A percentile compares a stretch with the other conserved stretches of the same genome.
Conservation (phyloP, 2,113 vertebrate species). For the Sebastes fasciatus region DNA sequence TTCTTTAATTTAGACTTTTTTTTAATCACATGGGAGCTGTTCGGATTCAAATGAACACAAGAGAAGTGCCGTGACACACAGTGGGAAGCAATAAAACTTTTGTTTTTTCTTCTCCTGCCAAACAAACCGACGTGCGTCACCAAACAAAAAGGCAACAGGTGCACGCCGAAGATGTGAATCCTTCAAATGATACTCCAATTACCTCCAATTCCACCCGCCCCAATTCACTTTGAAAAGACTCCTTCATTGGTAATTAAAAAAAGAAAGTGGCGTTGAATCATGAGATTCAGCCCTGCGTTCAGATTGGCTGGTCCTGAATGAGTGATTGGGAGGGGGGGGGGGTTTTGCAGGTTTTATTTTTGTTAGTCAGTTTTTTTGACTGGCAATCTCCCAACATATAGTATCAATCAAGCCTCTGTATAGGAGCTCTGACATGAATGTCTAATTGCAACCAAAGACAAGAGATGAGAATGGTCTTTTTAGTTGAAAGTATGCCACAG, state of each 20-base stretch:
- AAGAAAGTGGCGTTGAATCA: slow-evolving; percentile 56
- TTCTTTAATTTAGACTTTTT: slow-evolving; percentile 14
- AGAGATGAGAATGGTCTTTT: slow-evolving; percentile 85
- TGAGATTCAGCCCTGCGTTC: slow-evolving; percentile 48
- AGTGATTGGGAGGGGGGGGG: slow-evolving; percentile 22
- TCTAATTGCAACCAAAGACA: slow-evolving; percentile 84
- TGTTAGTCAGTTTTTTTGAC: slow-evolving; percentile 72
- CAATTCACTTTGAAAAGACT: slow-evolving; percentile 78
- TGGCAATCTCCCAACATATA: slow-evolving; percentile 79
- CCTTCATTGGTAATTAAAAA: slow-evolving; percentile 76
- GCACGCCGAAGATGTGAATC: slow-evolving; percentile 76
- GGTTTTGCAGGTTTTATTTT: slow-evolving; percentile 68
- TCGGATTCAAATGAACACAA: slow-evolving; percentile 8
- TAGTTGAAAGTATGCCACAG: slow-evolving; percentile 78
- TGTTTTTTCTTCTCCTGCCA: slow-evolving; percentile 42
- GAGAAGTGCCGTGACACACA: slow-evolving; percentile 37
- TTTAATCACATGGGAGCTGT: neutral
- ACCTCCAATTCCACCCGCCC: slow-evolving; percentile 74
- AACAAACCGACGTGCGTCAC: slow-evolving; percentile 61
- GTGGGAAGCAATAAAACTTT: slow-evolving; percentile 55
- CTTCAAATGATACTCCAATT: slow-evolving; percentile 77
- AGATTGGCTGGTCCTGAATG: slow-evolving; percentile 71
- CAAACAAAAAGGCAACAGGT: slow-evolving; percentile 84
- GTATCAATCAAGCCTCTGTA: slow-evolving; percentile 84
- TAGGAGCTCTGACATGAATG: slow-evolving; percentile 82